Conservation (phyloP, 2,797 vertebrate genomes). For the Mus minutoides region DNA sequence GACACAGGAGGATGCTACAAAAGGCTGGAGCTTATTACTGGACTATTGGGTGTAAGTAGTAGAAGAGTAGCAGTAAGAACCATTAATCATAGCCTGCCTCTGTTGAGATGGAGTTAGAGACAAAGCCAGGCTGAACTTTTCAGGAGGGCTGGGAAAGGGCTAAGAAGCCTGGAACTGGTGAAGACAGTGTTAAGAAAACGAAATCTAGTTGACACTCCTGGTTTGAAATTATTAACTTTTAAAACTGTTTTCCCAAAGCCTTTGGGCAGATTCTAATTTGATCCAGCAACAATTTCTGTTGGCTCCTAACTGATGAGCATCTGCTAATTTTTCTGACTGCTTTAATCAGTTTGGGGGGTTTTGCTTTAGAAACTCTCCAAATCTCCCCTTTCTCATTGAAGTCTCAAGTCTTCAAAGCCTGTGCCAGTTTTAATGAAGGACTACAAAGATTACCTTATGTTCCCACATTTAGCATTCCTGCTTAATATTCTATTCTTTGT, state of each 20-base stretch:
- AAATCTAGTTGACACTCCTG: conserved; percentile 26
- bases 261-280: conserved; percentile 72
- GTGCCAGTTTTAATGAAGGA: conserved; percentile 72
- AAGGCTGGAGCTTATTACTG: not conserved
- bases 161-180: not conserved
- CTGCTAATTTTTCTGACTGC: conserved; percentile 76
- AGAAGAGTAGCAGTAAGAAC: not conserved
- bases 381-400: conserved; percentile 55
- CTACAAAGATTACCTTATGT: conserved; percentile 68
- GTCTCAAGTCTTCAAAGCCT: conserved; percentile 67
- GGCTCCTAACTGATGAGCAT: conserved; percentile 72
- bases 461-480: conserved; percentile 66
- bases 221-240: conserved; percentile 70
- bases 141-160: not conserved
- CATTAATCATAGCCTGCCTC: not conserved
- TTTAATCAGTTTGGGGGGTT: conserved; percentile 74
- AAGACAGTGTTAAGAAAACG: conserved; percentile 38
- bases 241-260: conserved; percentile 48
- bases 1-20: not conserved
- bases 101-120: not conserved
- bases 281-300: conserved; percentile 68
- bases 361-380: conserved; percentile 73
- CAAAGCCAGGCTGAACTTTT: not conserved
- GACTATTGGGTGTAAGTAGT: not conserved
- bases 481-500: conserved; percentile 67